Evolutionary conservation across 1,140 invertebrate genomes (phyloP), one percentile per base, ranked within the genome.

Genomic region (Tribolium castaneum): DNA sequence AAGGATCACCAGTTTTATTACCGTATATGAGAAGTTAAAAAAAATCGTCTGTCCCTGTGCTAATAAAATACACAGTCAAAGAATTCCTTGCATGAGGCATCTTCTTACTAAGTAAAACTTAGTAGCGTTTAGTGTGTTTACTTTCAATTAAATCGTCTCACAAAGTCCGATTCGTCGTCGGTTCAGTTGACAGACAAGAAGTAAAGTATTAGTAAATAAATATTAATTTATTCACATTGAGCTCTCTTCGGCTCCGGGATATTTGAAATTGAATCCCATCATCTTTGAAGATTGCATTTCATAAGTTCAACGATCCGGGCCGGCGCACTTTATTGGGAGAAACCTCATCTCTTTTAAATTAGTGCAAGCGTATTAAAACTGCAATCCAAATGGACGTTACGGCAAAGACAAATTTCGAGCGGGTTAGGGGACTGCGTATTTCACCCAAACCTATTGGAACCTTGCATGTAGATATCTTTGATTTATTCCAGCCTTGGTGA

Each of bases 201-300:
- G 59, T 66, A 66, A 66, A 66, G 59, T 66, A 66, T 66, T 66
- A 66, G 59, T 66, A 66, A 66, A 66, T 77, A 77, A 77, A 77
- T 77, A 77, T 77, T 77, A 77, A 77, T 77, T 77, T 77, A 77
- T 77, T 77, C 76, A 14, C 76, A 72, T 77, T 73, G 71, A 77
- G 70, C 25, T 10, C 34, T 77, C 34, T 77, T 72, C 51, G 51
- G 66, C 76, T 77, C 71, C 30, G 56, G 76, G 76, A 77, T 77
- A 77, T 77, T 77, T 77, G 70, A 77, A 77, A 77, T 77, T 77
- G 76, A 77, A 77, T 77, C 76, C 76, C 76, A 77, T 77, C 76
- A 77, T 73, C 71, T 73, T 70, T 77, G 76, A 77, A 77, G 76
- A 77, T 77, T 77, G 76, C 76, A 77, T 77, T 70, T 77, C 66